Percentiles rank a stretch among this genome's conserved stretches.
Evolutionary conservation across 2,888 invertebrate species (phyloP).

Genomic region (Neoitamus cyanurus): DNA sequence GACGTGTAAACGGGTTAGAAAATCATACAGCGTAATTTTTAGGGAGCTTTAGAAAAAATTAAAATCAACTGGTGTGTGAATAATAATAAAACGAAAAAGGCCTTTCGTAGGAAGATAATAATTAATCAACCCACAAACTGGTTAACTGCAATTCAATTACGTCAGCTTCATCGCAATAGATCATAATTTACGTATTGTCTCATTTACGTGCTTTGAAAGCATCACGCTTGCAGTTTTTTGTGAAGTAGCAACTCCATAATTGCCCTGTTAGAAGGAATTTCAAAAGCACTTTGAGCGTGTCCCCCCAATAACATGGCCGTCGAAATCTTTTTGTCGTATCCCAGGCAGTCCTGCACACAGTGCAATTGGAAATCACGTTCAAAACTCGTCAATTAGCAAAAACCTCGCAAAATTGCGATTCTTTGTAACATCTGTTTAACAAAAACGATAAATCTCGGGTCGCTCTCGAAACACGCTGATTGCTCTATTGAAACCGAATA

Average conservation of each 20-base stretch:
- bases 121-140: no score
- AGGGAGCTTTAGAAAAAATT: no score
- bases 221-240: background rate
- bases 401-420: conserved; percentile 8
- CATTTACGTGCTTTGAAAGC: background rate
- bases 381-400: conserved; percentile 5
- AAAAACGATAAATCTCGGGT: conserved; percentile 25
- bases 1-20: no score
- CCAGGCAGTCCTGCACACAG: background rate
- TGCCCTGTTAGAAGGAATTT: background rate
- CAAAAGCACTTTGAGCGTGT: background rate
- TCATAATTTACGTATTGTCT: no score
- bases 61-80: no score
- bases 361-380: background rate
- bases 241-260: background rate
- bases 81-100: no score
- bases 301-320: background rate
- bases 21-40: no score
- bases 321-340: background rate
- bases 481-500: conserved; percentile 34
- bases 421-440: background rate
- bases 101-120: no score
- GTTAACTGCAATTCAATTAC: no score
- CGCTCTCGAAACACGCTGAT: conserved; percentile 35
- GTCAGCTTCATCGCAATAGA: no score